Base-by-base conservation (phyloP, 2,888 invertebrate species). In the Dolomedes plantarius region DNA sequence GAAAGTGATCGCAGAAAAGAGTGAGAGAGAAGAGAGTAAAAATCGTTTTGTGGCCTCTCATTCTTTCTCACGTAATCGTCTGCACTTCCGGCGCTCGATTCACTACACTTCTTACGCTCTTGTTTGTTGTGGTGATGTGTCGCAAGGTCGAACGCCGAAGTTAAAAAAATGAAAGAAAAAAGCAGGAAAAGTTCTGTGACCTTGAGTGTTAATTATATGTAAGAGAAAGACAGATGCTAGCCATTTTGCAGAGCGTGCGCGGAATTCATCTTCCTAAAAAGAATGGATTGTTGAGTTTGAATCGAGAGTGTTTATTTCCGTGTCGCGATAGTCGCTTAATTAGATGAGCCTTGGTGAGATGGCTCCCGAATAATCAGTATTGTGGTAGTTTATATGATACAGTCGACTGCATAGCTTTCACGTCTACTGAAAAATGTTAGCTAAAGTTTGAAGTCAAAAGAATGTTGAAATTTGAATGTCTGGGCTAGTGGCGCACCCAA, bases 181-280 rank as follows among this genome's bases (percentile, higher is more conserved):
- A 72, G 62, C 56, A 56, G 64, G 28, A 72, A 29, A 39, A 41
- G 41, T 28, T 32, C 50, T 36, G 36, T 67, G 80, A 32, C 80
- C 80, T 80, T 80, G 80, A 68, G 36, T 36, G 73, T 23, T 80
- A 80, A 80, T 80, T 74, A 80, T 46, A 50, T 46, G 28, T n/a
- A 56, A 32, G 29, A 31, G 23, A 74, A 50, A 73, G 36, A 67
- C 67, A 50, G 71, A 71, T 62, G 9, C 16, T 41, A 36, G 73
- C 31, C 3, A n/a, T n/a, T 50, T 73, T 39, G 9, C 27, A 46
- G 16, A 46, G 7, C 46, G 46, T 16, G 46, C 46, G 46, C 46
- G 16, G 13, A 16, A 11, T 46, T 16, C 9, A 36, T 7, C 36
- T 9, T 9, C 9, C 5, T 36, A 36, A 5, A 36, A 9, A 36